Conservation (phyloP, 2,797 vertebrate species). For the Lacerta bilineata region DNA sequence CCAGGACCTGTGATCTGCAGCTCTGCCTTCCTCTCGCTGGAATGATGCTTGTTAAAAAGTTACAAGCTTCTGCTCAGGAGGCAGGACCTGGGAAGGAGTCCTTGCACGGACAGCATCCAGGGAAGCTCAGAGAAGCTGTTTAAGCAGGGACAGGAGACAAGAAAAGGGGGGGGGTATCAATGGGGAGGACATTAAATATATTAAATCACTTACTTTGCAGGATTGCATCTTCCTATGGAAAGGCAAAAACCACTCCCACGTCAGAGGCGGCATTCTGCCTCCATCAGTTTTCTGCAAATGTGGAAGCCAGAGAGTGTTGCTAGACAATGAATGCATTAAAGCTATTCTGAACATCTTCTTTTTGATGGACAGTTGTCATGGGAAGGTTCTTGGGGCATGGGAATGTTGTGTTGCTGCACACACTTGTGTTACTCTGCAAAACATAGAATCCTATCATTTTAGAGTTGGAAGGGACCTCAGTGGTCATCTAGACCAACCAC, state of each 20-base stretch:
- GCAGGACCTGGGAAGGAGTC: conserved; percentile 69
- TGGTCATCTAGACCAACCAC: too few species aligned
- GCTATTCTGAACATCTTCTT: too few species aligned
- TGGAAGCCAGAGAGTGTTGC: background rate
- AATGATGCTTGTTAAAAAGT: conserved; percentile 67
- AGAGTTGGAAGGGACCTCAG: too few species aligned
- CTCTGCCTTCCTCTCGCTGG: conserved; percentile 17
- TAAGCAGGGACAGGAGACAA: conserved; percentile 27
- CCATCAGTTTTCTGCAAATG: conserved; percentile 50
- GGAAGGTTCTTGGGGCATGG: too few species aligned
- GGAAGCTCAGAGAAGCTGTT: conserved; percentile 58
- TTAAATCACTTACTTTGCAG: conserved; percentile 80
- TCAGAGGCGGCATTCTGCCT: background rate
- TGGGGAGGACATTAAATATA: conserved; percentile 55
- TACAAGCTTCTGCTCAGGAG: conserved; percentile 63
- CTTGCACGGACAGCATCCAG: conserved; percentile 66
- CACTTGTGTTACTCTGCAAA: too few species aligned
- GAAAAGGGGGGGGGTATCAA: background rate
- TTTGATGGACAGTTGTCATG: too few species aligned
- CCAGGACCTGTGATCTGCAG: background rate
- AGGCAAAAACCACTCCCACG: background rate
- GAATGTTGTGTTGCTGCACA: too few species aligned
- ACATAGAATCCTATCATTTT: too few species aligned
- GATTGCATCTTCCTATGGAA: conserved; percentile 43
- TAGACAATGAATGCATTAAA: background rate